phyloP scores from a whole-genome alignment of 2,113 vertebrate species.

The Cichladusa arquata region DNA sequence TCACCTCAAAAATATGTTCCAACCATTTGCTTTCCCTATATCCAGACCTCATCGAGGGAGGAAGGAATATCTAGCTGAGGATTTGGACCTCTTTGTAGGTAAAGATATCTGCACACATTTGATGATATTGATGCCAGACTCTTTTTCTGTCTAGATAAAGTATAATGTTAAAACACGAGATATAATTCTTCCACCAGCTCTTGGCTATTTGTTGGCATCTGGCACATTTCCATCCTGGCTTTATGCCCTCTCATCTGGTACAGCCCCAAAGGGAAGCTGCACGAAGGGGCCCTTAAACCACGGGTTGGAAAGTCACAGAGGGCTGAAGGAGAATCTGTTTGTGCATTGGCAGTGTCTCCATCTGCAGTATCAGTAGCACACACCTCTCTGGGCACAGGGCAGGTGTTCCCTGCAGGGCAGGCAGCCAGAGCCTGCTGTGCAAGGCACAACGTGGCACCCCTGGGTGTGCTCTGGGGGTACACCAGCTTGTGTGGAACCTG shows the following conservation, averaged over 20 bases:
- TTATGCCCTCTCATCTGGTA: background rate
- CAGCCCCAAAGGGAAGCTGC: background rate
- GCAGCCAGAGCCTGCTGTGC: background rate
- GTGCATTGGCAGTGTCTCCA: background rate
- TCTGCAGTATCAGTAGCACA: background rate
- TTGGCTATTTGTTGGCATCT: background rate
- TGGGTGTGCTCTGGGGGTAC: background rate
- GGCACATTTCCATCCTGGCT: background rate
- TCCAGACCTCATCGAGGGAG: background rate
- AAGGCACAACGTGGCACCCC: background rate
- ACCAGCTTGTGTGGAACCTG: background rate
- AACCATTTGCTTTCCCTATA: background rate
- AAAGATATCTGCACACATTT: background rate
- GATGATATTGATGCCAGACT: background rate
- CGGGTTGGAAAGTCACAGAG: background rate
- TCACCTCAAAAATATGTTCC: background rate
- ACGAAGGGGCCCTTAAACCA: background rate
- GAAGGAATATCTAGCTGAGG: background rate
- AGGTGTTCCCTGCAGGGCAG: background rate
- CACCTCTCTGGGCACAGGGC: background rate
- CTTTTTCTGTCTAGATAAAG: background rate
- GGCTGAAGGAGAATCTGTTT: background rate
- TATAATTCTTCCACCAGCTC: background rate
- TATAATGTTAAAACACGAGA: background rate
- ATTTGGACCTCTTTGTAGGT: background rate